phyloP scores from a whole-genome alignment of 2,113 vertebrate species.

The Reinhardtius hippoglossoides region DNA sequence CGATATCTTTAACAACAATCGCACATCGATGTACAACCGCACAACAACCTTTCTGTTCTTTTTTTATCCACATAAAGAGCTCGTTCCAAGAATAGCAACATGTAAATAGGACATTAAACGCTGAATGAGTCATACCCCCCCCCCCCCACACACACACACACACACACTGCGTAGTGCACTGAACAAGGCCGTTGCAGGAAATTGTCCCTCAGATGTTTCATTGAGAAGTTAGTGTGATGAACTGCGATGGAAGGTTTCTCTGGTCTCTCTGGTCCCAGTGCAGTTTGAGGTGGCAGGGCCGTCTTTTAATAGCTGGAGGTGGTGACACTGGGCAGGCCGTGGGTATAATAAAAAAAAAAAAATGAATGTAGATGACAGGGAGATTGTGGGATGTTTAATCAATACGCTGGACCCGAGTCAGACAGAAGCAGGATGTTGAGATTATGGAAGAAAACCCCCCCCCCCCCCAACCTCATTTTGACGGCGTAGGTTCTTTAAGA shows the following conservation, averaged over 20 bases:
- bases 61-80: not conserved
- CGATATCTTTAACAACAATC: not conserved
- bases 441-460: too few relatives aligned
- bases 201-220: not conserved
- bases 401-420: slow-evolving; percentile 6
- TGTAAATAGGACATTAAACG: slow-evolving; percentile 25
- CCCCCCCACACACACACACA: too few relatives aligned
- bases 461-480: too few relatives aligned
- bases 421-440: not conserved
- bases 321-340: not conserved
- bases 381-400: slow-evolving; percentile 40
- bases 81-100: not conserved
- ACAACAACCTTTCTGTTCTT: not conserved
- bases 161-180: not conserved
- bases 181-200: slow-evolving; percentile 1
- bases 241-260: not conserved
- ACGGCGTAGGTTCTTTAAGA: not conserved
- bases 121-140: slow-evolving; percentile 7
- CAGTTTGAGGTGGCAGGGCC: not conserved
- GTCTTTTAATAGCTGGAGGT: slow-evolving; percentile 26
- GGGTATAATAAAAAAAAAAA: slow-evolving; percentile 36
- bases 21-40: not conserved
- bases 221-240: not conserved
- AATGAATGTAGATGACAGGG: slow-evolving; percentile 29
- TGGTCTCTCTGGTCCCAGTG: not conserved